Base-by-base conservation (phyloP, 2,888 invertebrate species). In the Galerucella calmariensis region DNA sequence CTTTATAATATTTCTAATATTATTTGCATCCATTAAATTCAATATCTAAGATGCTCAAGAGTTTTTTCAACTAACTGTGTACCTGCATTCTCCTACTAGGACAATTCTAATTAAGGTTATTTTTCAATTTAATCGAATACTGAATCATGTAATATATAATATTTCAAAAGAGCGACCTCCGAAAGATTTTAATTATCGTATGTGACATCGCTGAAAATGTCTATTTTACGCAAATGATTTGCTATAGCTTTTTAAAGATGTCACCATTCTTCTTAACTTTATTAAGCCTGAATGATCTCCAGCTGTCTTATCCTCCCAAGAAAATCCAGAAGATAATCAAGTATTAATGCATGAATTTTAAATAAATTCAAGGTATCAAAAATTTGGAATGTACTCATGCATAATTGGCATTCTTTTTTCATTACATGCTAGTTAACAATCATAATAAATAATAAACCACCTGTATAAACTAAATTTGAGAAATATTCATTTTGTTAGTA, bases 341-440 rank as follows among this genome's bases (percentile, higher is more conserved):
- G 12, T 51, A 56, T 56, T 56, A 51, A 14, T 51, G n/a, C 48
- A 0, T 46, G 11, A 46, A 46, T 14, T 51, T 51, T 51, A 14
- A 51, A 51, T 12, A 51, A 51, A 51, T 51, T 51, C 12, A 14
- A 12, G 3, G 6, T 51, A 56, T 16, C 9, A 16, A 56, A 16
- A 56, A 56, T 56, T 56, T 20, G 56, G 56, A 9, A 20, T 20
- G 0, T 20, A 56, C 2, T 63, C 63, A 65, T 65, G 63, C 63
- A 65, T 46, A 8, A 44, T 44, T 46, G 46, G 63, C 63, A 65
- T 65, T 65, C 41, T 65, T 56, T 56, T 6, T 20, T 56, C 16
- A 56, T 10, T 20, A 56, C 56, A 56, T 56, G 61, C 61, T 61
- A 61, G 27, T 35, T 35, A 61, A 61, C 27, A 59, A 27, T 27